Base-by-base conservation (phyloP, 1,140 invertebrate species). In the Hydropsyche tenuis region DNA sequence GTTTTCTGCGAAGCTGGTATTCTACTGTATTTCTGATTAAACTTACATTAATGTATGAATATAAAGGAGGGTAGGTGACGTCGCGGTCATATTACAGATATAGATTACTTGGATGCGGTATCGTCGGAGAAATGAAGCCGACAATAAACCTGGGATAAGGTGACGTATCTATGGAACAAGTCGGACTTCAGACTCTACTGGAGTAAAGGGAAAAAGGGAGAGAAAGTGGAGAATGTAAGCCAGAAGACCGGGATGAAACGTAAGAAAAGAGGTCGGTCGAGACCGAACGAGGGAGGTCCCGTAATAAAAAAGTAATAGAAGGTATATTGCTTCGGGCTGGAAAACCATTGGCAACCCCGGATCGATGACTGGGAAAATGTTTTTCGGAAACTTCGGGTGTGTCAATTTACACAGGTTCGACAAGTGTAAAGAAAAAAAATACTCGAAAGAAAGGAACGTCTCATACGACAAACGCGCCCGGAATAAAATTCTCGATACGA, bases 271-370 rank as follows among this genome's bases (percentile, higher is more conserved):
- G 68, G 68, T 30, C 2, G 48, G 27, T 6, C 27, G 68, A 56
- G 48, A 37, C 48, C 1, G n/a, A 3, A 14, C 7, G 12, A n/a
- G 45, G 27, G 68, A 16, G 20, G 27, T 23, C 25, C 23, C 22
- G 68, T 70, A 75, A 77, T 77, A 77, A 77, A 77, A 77, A 77
- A 77, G 76, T 75, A 77, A 77, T 77, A 77, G 73, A 77, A 77
- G 76, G 76, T 73, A 75, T 73, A 77, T 77, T 77, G 76, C 76
- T 63, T 69, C 65, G 70, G 73, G 76, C 72, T 68, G 71, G 60
- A 73, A 75, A 75, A 75, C 73, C 76, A 75, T 75, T 73, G 73
- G 71, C 68, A 73, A 77, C 73, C 76, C 68, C 68, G 42, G 73
- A 73, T 77, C 73, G 76, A 75, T 73, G 66, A 51, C 25, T 68